Percentiles rank a stretch among this genome's conserved stretches.
phyloP scores from a whole-genome alignment of 2,113 vertebrate genomes.

The Oryzias curvinotus region DNA sequence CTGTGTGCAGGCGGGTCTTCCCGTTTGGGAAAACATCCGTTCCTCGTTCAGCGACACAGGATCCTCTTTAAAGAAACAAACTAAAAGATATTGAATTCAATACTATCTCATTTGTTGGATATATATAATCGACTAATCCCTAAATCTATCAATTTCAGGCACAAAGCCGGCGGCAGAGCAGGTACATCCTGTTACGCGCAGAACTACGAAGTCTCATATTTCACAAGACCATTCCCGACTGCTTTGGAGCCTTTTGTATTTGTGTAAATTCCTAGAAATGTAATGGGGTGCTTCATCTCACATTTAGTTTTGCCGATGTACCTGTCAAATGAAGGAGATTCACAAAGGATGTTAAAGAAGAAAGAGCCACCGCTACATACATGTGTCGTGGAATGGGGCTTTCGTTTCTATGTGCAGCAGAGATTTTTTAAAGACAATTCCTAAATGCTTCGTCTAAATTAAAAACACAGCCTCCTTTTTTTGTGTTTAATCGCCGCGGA shows the following conservation, averaged over 20 bases:
- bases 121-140: conserved; percentile 27
- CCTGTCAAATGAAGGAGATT: conserved; percentile 26
- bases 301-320: conserved; percentile 22
- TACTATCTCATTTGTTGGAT: conserved; percentile 9
- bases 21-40: neutral
- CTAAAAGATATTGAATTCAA: conserved; percentile 11
- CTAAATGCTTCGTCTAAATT: conserved; percentile 33
- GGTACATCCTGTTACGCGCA: conserved; percentile 10
- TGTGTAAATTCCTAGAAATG: conserved; percentile 24
- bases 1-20: neutral
- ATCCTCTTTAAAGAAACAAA: conserved; percentile 6
- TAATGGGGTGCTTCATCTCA: conserved; percentile 24
- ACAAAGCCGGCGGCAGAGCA: conserved; percentile 34
- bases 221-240: conserved; percentile 2
- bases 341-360: conserved; percentile 1
- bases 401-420: conserved; percentile 30
- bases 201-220: conserved; percentile 11
- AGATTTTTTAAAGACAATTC: conserved; percentile 29
- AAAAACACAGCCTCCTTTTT: conserved; percentile 23
- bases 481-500: conserved; percentile 9
- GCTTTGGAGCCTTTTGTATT: conserved; percentile 6
- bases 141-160: conserved; percentile 37
- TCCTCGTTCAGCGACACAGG: neutral
- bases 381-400: conserved; percentile 44
- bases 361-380: neutral